Conservation (phyloP, 2,113 vertebrate species). For the Halichoeres trimaculatus region DNA sequence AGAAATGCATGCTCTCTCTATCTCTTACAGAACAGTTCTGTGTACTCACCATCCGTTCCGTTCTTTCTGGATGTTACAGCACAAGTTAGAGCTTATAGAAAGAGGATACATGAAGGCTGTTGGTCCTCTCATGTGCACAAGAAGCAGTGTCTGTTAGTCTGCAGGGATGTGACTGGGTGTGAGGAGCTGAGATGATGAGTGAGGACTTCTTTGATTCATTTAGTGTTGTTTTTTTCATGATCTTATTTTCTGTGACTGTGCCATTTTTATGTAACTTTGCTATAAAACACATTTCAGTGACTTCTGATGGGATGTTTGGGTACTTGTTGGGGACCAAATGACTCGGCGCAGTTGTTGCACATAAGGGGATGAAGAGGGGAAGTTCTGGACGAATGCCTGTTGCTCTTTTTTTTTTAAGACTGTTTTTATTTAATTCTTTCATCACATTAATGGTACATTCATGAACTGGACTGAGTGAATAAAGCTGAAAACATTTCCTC, state of each 20-base stretch:
- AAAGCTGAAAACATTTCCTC: slow-evolving; percentile 59
- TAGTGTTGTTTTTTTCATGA: slow-evolving; percentile 29
- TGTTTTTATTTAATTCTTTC: slow-evolving; percentile 30
- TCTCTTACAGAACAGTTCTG: slow-evolving; percentile 83
- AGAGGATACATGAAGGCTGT: slow-evolving; percentile 54
- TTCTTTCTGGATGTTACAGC: slow-evolving; percentile 80
- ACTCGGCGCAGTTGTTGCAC: slow-evolving; percentile 67
- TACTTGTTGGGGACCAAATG: slow-evolving; percentile 80
- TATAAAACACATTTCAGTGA: slow-evolving; percentile 64
- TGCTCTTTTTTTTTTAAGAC: slow-evolving; percentile 55
- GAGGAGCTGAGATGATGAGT: slow-evolving; percentile 24
- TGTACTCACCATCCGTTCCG: slow-evolving; percentile 73
- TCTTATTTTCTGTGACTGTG: slow-evolving; percentile 78
- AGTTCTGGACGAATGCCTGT: slow-evolving; percentile 47
- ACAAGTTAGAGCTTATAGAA: slow-evolving; percentile 48
- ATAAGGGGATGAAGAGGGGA: slow-evolving; percentile 49
- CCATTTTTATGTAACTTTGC: slow-evolving; percentile 76
- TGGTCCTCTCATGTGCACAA: slow-evolving; percentile 47
- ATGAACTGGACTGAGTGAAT: slow-evolving; percentile 64
- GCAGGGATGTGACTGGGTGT: slow-evolving; percentile 41
- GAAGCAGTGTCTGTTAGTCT: slow-evolving; percentile 52
- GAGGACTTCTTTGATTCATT: slow-evolving; percentile 29
- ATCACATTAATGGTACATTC: slow-evolving; percentile 47
- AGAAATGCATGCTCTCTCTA: slow-evolving; percentile 86
- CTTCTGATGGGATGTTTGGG: slow-evolving; percentile 69